Evolutionary conservation across 1,140 invertebrate genomes (phyloP), one percentile per base, ranked within the genome.

Genomic region (Drosophila tristis): DNA sequence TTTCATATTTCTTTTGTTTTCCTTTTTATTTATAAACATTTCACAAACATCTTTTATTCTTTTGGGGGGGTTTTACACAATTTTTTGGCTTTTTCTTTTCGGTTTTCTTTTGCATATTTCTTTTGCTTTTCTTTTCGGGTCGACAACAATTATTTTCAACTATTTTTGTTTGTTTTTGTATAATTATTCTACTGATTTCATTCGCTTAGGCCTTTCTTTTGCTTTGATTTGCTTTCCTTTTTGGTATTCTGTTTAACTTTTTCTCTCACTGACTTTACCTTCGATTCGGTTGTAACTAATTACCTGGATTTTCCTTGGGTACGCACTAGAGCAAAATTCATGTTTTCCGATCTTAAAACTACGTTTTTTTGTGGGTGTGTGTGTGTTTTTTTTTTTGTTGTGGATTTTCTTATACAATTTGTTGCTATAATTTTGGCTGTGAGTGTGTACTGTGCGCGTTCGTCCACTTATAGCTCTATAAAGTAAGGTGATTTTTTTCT

Each of bases 71-170:
- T 84, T 63, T 89, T 79, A 84, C 82, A 87, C 78, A 89, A 76
- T 75, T 82, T 61, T 78, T 78, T 78, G 53, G 42, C 57, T 61
- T 78, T 81, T 56, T 50, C 65, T 60, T 70, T 49, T 39, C 26
- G 58, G 57, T 56, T 73, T 54, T 49, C 45, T 16, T 45, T 68
- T 72, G 39, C 42, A 55, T 55, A 50, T 58, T 74, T 53, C 48
- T 47, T 85, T 35, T 35, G 31, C 9, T 9, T 35, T 35, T 73
- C 68, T 42, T 60, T 63, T 73, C 51, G 80, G 62, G 60, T 71
- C 11, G 84, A 89, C 84, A 89, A 89, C 84, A 89, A 89, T 89
- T 89, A 89, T 89, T 89, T 39, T 89, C 84, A 87, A 87, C 79
- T 89, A 89, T 89, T 89, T 39, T 39, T 39, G 11, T 11, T 39